Evolutionary conservation across 1,140 invertebrate species (phyloP), one percentile per base, ranked within the genome.

Genomic region (Mactra quadrangularis): DNA sequence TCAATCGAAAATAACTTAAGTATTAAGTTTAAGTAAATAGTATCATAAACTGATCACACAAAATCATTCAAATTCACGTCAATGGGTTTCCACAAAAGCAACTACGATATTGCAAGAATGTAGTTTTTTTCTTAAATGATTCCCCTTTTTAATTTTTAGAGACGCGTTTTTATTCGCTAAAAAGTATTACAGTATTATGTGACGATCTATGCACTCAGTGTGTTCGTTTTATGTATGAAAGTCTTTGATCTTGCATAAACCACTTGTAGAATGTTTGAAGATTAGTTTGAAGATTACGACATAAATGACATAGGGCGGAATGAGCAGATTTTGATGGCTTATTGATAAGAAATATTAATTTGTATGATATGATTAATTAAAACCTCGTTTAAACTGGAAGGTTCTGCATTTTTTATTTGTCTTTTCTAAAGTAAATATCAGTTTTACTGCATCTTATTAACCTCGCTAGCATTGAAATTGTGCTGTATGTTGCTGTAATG

Each of bases 61-160:
- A n/a, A n/a, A n/a, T n/a, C n/a, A n/a, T n/a, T n/a, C n/a, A n/a
- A n/a, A n/a, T n/a, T n/a, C n/a, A n/a, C n/a, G n/a, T n/a, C n/a
- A n/a, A n/a, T n/a, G n/a, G n/a, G n/a, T n/a, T 31, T 47, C 38
- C 64, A 50, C 64, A 68, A 68, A 68, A 68, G 64, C 41, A n/a
- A 9, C 27, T 68, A 1, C 3, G 31, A 68, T 68, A 68, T 50
- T 41, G 29, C 19, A 1, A 45, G 35, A 38, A 25, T 64, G 15
- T 15, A 60, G 35, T 33, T 60, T n/a, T 33, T 64, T 64, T 6
- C 6, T 64, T 68, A 6, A 68, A 68, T 52, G 27, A 27, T 29
- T 35, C 41, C 17, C 3, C 25, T 68, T 38, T 68, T 68, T 68
- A 50, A 68, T 50, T 29, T 68, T 47, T 41, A 15, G 19, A 68